Evolutionary conservation across 23 tunicate species (phyloP).

Genomic region (Ascidia mentula): DNA sequence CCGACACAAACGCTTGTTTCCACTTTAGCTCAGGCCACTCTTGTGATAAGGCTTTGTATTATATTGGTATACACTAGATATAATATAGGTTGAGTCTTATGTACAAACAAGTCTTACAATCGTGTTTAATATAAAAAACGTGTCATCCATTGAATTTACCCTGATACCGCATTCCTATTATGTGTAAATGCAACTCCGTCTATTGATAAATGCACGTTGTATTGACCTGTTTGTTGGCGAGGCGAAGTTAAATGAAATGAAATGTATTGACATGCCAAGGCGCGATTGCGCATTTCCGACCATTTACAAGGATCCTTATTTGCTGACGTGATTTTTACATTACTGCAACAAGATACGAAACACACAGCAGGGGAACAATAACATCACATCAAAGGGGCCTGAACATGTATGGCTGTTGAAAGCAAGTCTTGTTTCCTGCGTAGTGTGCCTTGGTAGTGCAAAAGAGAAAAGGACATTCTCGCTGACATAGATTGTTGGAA

Average conservation of each 20-base stretch:
- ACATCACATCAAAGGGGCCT: slow-evolving; percentile 6
- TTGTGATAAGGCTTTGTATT: neutral
- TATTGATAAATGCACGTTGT: neutral
- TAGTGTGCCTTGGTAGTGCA: neutral
- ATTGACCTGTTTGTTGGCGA: neutral
- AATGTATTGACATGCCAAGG: slow-evolving; percentile 5
- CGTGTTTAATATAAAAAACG: too few relatives aligned
- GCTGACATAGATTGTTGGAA: too few relatives aligned
- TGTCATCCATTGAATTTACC: neutral
- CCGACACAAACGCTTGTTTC: neutral
- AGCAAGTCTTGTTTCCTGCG: slow-evolving; percentile 9
- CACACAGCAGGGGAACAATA: slow-evolving; percentile 1
- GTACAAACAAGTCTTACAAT: too few relatives aligned
- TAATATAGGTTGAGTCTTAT: too few relatives aligned
- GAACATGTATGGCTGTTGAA: slow-evolving; percentile 1
- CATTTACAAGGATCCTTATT: neutral
- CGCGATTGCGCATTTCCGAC: slow-evolving; percentile 5
- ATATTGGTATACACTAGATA: too few relatives aligned
- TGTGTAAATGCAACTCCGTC: slow-evolving; percentile 12
- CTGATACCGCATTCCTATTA: neutral
- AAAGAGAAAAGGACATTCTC: too few relatives aligned
- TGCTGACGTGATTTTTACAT: slow-evolving; percentile 6
- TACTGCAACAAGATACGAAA: slow-evolving; percentile 12
- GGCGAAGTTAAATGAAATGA: neutral
- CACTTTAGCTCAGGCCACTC: neutral